phyloP scores from a whole-genome alignment of 2,797 vertebrate species.

The Antennarius maculatus region DNA sequence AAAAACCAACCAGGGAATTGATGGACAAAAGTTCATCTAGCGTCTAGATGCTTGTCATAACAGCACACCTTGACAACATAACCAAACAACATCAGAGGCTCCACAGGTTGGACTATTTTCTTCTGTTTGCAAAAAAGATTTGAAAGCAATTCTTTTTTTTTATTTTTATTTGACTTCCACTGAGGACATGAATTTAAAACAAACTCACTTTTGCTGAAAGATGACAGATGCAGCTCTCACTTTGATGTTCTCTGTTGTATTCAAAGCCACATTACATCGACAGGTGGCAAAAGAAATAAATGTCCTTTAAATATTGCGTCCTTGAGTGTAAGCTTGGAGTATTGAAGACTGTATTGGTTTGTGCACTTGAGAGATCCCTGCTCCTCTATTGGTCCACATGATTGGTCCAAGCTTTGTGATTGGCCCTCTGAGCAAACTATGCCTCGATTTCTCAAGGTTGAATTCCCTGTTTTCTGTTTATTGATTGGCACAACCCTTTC shows the following conservation, averaged over 20 bases:
- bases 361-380: neutral
- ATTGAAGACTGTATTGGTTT: neutral
- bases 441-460: neutral
- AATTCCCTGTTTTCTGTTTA: neutral
- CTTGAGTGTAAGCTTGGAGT: conserved; percentile 2
- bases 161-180: conserved; percentile 32
- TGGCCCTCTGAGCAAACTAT: neutral
- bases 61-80: conserved; percentile 67
- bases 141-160: conserved; percentile 1
- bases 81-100: conserved; percentile 63
- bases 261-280: conserved; percentile 19
- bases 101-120: conserved; percentile 34
- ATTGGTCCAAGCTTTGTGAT: neutral
- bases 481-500: neutral
- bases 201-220: conserved; percentile 21
- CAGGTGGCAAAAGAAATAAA: conserved; percentile 25
- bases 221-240: conserved; percentile 20
- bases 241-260: conserved; percentile 23
- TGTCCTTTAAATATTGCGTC: conserved; percentile 13
- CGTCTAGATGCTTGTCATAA: conserved; percentile 65
- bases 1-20: conserved; percentile 80
- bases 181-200: conserved; percentile 22
- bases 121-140: conserved; percentile 17
- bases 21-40: conserved; percentile 73
- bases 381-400: neutral